A percentile compares a stretch with the other conserved stretches of the same genome.
Conservation (phyloP, 2,113 vertebrate species). For the Oceanites oceanicus region DNA sequence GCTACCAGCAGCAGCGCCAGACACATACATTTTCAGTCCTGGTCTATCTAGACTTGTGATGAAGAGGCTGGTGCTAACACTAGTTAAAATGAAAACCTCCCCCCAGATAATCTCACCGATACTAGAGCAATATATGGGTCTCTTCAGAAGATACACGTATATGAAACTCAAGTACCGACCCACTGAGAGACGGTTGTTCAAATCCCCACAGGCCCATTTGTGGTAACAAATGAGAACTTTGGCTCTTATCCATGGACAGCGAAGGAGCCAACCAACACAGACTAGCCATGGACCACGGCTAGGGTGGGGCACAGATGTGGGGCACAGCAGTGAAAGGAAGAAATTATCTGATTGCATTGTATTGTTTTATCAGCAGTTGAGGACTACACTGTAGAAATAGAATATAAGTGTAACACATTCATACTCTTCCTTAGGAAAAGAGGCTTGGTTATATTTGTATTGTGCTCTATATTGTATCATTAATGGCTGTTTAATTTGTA, state of each 20-base stretch:
- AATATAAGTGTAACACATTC: not conserved
- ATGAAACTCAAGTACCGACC: not conserved
- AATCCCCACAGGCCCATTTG: fast-evolving
- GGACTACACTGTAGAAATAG: not conserved
- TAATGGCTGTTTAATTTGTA: not conserved
- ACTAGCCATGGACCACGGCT: not conserved
- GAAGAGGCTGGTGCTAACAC: not conserved
- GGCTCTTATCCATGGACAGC: not conserved
- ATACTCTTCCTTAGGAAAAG: not conserved
- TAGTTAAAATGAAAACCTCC: not conserved
- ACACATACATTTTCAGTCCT: not conserved
- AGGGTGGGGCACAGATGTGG: not conserved
- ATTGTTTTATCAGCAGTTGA: not conserved
- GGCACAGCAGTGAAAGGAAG: not conserved
- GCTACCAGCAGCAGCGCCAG: not conserved
- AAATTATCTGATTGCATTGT: not conserved
- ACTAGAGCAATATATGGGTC: not conserved
- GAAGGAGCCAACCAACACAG: fast-evolving
- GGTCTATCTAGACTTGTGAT: not conserved
- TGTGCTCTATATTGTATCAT: not conserved
- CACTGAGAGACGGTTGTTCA: not conserved
- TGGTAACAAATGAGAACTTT: not conserved
- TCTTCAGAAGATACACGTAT: not conserved
- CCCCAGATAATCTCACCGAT: not conserved
- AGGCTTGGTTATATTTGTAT: not conserved